These are phyloP conservation scores for Fragum sueziense DNA, from an alignment of 2,888 invertebrate species.

Conservation along the genomic window DNA sequence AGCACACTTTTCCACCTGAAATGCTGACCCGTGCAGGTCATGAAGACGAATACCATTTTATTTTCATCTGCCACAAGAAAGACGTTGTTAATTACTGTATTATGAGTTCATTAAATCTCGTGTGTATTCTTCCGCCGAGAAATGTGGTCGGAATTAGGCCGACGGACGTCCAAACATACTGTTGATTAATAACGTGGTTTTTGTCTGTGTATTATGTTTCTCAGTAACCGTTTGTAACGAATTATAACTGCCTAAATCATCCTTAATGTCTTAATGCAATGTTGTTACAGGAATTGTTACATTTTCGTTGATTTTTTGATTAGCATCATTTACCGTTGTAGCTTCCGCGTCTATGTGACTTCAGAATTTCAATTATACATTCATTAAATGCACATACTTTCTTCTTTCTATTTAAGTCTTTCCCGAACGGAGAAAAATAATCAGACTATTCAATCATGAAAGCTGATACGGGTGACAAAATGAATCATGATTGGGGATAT, in stretches of 20 bases:
- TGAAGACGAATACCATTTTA: background rate
- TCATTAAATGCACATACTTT: background rate
- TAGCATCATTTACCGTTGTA: background rate
- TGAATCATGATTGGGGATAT: too few relatives aligned
- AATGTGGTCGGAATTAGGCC: constrained; percentile 17
- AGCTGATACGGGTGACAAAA: too few relatives aligned
- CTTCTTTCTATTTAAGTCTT: background rate
- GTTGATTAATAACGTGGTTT: constrained; percentile 18
- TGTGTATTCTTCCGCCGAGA: constrained; percentile 22
- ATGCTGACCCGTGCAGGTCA: background rate
- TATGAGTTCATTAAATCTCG: constrained; percentile 12
- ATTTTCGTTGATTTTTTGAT: background rate
- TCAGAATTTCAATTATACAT: background rate
- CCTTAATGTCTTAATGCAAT: constrained; percentile 14
- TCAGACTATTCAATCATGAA: too few relatives aligned
- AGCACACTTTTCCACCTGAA: background rate
- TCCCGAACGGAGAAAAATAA: background rate
- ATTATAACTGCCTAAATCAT: constrained; percentile 1
- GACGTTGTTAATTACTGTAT: background rate
- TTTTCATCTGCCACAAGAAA: constrained; percentile 1
- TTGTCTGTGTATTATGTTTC: constrained; percentile 4
- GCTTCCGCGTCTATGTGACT: background rate
- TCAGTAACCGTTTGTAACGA: constrained; percentile 1
- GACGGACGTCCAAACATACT: constrained; percentile 9
- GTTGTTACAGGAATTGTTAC: background rate